Evolutionary conservation across 2,113 vertebrate genomes (phyloP), one percentile per base, ranked within the genome.

Genomic region (Nyctibius bracteatus): DNA sequence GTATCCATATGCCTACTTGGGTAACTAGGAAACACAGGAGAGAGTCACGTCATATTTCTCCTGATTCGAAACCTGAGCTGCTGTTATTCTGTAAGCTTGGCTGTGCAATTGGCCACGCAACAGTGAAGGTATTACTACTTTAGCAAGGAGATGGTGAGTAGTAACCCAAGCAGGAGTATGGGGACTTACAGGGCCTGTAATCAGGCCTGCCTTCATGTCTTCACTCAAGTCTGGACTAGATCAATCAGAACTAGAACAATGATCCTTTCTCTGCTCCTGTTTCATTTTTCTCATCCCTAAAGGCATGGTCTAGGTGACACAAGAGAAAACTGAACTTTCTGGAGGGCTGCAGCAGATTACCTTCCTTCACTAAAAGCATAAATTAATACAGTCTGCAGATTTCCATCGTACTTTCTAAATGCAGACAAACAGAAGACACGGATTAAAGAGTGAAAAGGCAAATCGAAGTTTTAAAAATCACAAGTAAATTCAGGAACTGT

Each of bases 261-360:
- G 73, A 28, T 2, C 27, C 24, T 30, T 47, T 35, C 25, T 68
- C 46, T 4, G 5, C n/a, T 44, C 21, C 13, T 0, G 0, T 77
- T 78, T 44, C 5, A 5, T 58, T 62, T 63, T 70, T 62, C 23
- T 52, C 19, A 51, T 13, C 25, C 37, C n/a, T 59, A 30, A 41
- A 55, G 23, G 35, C 35, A 30, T 5, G 35, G 11, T 73, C 23
- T 39, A 79, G 44, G 24, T 68, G 59, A 33, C 18, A 23, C 4
- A 35, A 24, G 23, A 63, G 28, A n/a, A 31, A 37, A 81, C 9
- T 85, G 41, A 73, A 41, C 49, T 57, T 68, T 77, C 3, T 63
- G 54, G 55, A 78, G 62, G 37, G 61, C 43, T 81, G 24, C 7
- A 65, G 49, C 47, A 14, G 11, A 33, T 47, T 52, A n/a, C 27